phyloP scores from a whole-genome alignment of 2,797 vertebrate genomes.

The Limnodromus scolopaceus region DNA sequence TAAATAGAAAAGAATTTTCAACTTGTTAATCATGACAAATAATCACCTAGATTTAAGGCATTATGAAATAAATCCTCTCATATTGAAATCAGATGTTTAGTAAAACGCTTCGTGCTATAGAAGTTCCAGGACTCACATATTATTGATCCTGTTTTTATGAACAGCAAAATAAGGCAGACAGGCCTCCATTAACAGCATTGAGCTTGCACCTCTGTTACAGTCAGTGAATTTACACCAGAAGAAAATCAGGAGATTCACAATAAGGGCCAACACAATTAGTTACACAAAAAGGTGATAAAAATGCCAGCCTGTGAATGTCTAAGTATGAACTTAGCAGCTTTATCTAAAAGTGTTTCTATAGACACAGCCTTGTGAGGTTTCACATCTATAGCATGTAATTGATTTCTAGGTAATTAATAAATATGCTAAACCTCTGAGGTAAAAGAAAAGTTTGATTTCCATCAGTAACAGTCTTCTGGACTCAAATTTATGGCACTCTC shows the following conservation, averaged over 20 bases:
- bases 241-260: not conserved
- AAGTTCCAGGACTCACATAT: not conserved
- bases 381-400: not conserved
- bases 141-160: not conserved
- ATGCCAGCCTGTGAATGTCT: not conserved
- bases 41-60: not conserved
- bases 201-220: not conserved
- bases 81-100: not conserved
- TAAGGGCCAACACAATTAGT: not conserved
- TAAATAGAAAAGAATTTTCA: constrained; percentile 14
- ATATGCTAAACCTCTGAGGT: not conserved
- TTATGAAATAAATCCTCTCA: not conserved
- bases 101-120: not conserved
- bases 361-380: not conserved
- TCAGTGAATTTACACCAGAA: not conserved
- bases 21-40: not conserved
- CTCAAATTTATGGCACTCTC: not conserved
- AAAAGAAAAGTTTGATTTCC: not conserved
- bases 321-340: not conserved
- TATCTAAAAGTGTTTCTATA: not conserved
- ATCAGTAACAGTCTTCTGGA: not conserved
- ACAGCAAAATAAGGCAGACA: not conserved
- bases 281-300: not conserved
- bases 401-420: not conserved
- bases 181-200: not conserved